phyloP scores from a whole-genome alignment of 2,888 invertebrate genomes.

The Thalpophila matura region DNA sequence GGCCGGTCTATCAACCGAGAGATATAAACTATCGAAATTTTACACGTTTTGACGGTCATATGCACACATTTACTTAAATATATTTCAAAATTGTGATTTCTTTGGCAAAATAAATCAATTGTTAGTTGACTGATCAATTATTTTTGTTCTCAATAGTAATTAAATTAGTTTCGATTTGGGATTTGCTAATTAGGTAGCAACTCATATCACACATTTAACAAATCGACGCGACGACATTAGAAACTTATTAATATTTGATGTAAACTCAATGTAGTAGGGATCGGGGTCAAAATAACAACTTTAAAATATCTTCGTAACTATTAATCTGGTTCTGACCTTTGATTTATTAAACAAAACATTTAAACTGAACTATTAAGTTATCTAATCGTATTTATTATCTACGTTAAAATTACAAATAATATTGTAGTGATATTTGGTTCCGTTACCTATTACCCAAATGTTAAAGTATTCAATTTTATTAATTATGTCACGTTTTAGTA shows the following conservation, averaged over 20 bases:
- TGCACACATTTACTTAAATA: too few species aligned
- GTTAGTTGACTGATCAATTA: constrained; percentile 1
- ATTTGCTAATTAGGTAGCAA: constrained; percentile 27
- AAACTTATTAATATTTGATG: constrained; percentile 47
- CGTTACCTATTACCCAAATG: not conserved
- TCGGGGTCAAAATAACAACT: constrained; percentile 66
- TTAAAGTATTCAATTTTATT: too few species aligned
- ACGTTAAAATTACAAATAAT: not conserved
- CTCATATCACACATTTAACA: constrained; percentile 11
- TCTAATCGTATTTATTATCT: constrained; percentile 9
- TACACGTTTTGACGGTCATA: too few species aligned
- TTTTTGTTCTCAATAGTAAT: not conserved
- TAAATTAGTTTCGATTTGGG: not conserved
- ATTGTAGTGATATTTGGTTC: not conserved
- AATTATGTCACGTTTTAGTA: too few species aligned
- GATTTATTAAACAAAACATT: constrained; percentile 52
- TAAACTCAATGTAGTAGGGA: constrained; percentile 41
- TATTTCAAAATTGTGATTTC: too few species aligned
- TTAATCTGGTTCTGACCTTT: constrained; percentile 59
- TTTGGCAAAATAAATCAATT: not conserved
- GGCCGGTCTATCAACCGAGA: too few species aligned
- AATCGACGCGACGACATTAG: constrained; percentile 15
- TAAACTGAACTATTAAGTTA: constrained; percentile 25
- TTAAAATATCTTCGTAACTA: constrained; percentile 56
- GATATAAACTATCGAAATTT: too few species aligned